A percentile compares a stretch with the other conserved stretches of the same genome.
Evolutionary conservation across 1,140 invertebrate genomes (phyloP).

Genomic region (Daktulosphaira vitifoliae): DNA sequence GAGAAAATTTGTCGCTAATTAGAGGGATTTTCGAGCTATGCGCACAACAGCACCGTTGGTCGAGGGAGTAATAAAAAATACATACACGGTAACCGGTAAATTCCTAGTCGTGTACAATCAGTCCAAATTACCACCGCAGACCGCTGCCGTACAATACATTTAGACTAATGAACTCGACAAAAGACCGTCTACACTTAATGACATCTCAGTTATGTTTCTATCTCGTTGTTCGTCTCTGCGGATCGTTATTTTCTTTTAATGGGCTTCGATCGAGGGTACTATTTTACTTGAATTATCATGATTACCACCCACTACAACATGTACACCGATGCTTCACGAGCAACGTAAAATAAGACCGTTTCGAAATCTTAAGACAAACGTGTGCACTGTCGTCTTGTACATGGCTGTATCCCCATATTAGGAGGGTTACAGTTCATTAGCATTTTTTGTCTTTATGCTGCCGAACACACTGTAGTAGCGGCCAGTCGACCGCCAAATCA

Average conservation of each 20-base stretch:
- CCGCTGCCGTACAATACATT: background rate
- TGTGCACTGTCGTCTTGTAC: too few relatives aligned
- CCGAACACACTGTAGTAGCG: background rate
- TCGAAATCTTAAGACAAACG: too few relatives aligned
- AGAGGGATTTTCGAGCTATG: slow-evolving; percentile 4
- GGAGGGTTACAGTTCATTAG: background rate
- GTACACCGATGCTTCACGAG: too few relatives aligned
- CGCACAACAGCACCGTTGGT: background rate
- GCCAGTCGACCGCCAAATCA: background rate
- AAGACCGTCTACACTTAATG: slow-evolving; percentile 3
- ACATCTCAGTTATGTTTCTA: too few relatives aligned
- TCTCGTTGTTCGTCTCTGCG: background rate
- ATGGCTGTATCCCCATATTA: slow-evolving; percentile 3
- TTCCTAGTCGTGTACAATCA: slow-evolving; percentile 7
- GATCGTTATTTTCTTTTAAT: slow-evolving; percentile 9
- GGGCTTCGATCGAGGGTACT: background rate
- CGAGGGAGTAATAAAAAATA: background rate
- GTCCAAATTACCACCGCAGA: slow-evolving; percentile 4
- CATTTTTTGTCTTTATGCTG: background rate
- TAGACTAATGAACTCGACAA: slow-evolving; percentile 19
- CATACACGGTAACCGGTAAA: background rate
- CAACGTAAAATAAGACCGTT: too few relatives aligned
- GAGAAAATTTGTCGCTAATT: slow-evolving; percentile 31
- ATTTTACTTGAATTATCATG: too few relatives aligned
- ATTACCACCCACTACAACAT: too few relatives aligned